A percentile compares a stretch with the other conserved stretches of the same genome.
Conservation (phyloP, 2,797 vertebrate species). For the Mus caroli region DNA sequence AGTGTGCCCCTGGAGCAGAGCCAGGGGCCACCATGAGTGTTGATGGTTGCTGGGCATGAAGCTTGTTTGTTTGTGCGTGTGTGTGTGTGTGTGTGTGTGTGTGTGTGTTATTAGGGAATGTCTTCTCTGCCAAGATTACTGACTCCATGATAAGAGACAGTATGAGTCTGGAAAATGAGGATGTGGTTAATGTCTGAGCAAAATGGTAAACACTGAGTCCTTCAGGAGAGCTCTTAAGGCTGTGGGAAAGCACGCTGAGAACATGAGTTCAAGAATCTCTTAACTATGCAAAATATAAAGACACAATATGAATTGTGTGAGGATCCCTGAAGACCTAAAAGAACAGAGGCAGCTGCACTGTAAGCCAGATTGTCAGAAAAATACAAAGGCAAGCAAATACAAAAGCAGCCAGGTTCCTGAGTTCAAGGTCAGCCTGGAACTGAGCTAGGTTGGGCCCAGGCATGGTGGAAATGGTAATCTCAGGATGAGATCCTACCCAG, state of each 20-base stretch:
- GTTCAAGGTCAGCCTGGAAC: neutral
- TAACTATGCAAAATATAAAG: neutral
- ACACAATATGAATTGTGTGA: neutral
- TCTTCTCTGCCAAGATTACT: neutral
- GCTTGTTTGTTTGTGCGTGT: too few species aligned
- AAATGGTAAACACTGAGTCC: neutral
- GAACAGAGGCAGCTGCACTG: neutral
- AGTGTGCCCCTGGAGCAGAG: neutral
- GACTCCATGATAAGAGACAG: neutral
- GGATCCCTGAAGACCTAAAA: neutral
- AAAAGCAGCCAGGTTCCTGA: neutral
- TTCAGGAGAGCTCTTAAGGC: neutral
- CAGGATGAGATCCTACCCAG: too few species aligned
- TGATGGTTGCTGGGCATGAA: neutral
- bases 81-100: too few species aligned
- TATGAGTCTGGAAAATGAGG: neutral
- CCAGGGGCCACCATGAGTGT: neutral
- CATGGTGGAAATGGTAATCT: too few species aligned
- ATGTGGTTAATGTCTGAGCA: neutral
- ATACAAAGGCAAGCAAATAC: neutral
- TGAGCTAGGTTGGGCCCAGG: too few species aligned
- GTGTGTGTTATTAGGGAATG: neutral
- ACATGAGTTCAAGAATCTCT: neutral
- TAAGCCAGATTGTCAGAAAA: neutral
- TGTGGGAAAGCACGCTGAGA: neutral